phyloP scores from a whole-genome alignment of 2,797 vertebrate species.

The Tragelaphus eurycerus region DNA sequence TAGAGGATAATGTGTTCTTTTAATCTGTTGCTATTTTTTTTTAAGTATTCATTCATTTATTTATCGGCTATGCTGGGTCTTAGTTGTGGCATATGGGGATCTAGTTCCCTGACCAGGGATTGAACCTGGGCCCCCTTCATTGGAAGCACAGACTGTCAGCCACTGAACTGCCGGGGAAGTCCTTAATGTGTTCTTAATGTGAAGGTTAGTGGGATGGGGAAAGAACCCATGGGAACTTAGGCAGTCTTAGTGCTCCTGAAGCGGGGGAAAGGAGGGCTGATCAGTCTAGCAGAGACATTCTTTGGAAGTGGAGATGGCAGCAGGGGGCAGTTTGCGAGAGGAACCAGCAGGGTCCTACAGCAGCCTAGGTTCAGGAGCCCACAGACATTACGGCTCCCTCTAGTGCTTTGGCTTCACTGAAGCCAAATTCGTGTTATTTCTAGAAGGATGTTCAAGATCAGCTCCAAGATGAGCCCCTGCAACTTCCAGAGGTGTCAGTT shows the following conservation, averaged over 20 bases:
- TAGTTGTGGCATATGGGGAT: background rate
- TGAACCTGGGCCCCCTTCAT: background rate
- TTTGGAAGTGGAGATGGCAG: background rate
- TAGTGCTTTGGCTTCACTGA: background rate
- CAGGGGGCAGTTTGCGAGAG: conserved; percentile 48
- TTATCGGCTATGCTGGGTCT: background rate
- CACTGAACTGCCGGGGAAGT: background rate
- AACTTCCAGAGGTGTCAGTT: background rate
- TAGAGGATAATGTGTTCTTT: background rate
- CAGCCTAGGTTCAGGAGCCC: background rate
- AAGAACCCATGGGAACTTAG: background rate
- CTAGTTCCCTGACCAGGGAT: background rate
- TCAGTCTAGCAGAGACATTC: background rate
- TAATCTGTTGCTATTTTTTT: background rate
- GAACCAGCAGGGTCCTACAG: background rate
- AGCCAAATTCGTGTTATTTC: background rate
- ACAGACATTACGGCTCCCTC: background rate
- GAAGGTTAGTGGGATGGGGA: background rate
- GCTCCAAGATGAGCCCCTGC: background rate
- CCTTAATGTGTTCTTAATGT: background rate
- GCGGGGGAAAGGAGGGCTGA: background rate
- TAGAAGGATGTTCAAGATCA: background rate
- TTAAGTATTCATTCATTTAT: background rate
- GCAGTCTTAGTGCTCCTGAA: background rate
- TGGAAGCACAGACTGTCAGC: background rate